A percentile compares a stretch with the other conserved stretches of the same genome.
phyloP scores from a whole-genome alignment of 1,140 invertebrate species.

The Xylocopa sonorina region DNA sequence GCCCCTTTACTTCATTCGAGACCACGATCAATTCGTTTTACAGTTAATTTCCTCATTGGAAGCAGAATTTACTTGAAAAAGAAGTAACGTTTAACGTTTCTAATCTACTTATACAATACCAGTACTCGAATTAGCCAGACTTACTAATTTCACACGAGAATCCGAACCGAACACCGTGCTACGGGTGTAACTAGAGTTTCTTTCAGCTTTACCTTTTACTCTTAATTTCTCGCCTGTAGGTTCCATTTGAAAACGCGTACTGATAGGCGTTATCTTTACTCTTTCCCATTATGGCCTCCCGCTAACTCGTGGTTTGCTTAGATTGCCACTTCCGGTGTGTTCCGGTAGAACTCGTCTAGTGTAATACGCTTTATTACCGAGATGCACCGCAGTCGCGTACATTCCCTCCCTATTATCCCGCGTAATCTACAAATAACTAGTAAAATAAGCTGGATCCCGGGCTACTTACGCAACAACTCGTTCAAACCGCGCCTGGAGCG shows the following conservation, averaged over 20 bases:
- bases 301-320: background rate
- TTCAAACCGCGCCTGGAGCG: background rate
- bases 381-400: background rate
- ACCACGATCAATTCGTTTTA: too few species aligned
- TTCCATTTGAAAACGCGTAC: background rate
- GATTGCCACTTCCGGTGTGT: background rate
- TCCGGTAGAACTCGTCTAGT: background rate
- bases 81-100: too few species aligned
- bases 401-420: background rate
- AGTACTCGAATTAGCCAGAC: too few species aligned
- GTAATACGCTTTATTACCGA: conserved; percentile 31
- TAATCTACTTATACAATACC: too few species aligned
- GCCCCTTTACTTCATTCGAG: too few species aligned
- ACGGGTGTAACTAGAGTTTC: background rate
- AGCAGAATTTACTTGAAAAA: too few species aligned
- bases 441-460: conserved; percentile 2
- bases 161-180: background rate
- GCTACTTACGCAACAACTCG: background rate
- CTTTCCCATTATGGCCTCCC: conserved; percentile 1
- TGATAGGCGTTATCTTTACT: conserved; percentile 38
- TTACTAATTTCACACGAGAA: background rate
- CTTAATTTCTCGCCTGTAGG: background rate
- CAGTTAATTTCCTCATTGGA: too few species aligned
- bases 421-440: background rate
- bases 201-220: background rate